These are phyloP conservation scores for Chymomyza costata DNA, from an alignment of 1,140 invertebrate genomes.

Conservation along the genomic window DNA sequence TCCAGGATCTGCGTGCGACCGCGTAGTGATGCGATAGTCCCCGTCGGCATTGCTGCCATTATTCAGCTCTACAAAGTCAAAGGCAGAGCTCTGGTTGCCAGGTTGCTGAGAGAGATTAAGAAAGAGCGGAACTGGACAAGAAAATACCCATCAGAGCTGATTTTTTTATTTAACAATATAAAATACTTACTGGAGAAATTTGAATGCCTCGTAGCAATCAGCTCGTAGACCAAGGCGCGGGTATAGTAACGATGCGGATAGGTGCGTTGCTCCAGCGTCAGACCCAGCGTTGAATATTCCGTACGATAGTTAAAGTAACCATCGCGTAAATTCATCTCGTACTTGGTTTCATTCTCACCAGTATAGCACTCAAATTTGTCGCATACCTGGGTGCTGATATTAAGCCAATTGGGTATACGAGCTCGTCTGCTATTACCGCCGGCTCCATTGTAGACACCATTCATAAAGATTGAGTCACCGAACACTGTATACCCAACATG, in stretches of 20 bases:
- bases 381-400: slow-evolving; percentile 65
- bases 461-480: slow-evolving; percentile 78
- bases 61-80: slow-evolving; percentile 33
- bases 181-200: slow-evolving; percentile 13
- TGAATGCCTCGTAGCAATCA: slow-evolving; percentile 41
- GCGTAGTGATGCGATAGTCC: slow-evolving; percentile 31
- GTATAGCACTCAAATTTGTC: slow-evolving; percentile 27
- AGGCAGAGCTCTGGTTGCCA: slow-evolving; percentile 38
- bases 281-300: slow-evolving; percentile 18
- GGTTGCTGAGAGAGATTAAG: slow-evolving; percentile 29
- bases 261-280: slow-evolving; percentile 75
- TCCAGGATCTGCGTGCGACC: slow-evolving; percentile 46
- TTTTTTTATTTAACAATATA: background rate
- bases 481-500: slow-evolving; percentile 78
- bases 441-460: slow-evolving; percentile 78
- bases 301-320: slow-evolving; percentile 46
- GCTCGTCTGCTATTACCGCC: slow-evolving; percentile 77
- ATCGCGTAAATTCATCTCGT: slow-evolving; percentile 45
- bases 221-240: slow-evolving; percentile 78
- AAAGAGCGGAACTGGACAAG: slow-evolving; percentile 27
- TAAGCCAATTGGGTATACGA: slow-evolving; percentile 78
- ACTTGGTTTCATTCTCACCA: slow-evolving; percentile 66
- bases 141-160: background rate
- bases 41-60: slow-evolving; percentile 22
- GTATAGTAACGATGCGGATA: slow-evolving; percentile 78